Evolutionary conservation across 2,113 vertebrate species (phyloP).

Genomic region (Ascaphus truei): DNA sequence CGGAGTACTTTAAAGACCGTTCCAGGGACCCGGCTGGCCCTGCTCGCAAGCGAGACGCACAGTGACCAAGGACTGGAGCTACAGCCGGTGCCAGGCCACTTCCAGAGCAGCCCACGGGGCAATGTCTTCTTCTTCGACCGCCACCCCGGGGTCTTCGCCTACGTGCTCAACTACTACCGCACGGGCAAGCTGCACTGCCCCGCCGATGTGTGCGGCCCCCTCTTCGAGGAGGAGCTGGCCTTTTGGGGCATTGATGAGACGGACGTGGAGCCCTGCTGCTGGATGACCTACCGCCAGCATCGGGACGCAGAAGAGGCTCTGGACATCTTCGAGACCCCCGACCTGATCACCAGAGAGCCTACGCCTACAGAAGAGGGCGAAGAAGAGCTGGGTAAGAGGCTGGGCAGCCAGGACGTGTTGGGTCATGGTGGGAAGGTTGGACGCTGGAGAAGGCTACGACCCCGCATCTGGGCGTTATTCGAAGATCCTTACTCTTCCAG

Average conservation of each 20-base stretch:
- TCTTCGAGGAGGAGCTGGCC: slow-evolving; percentile 91
- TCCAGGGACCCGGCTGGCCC: slow-evolving; percentile 89
- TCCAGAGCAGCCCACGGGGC: slow-evolving; percentile 64
- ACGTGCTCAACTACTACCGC: slow-evolving; percentile 93
- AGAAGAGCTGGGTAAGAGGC: slow-evolving; percentile 66
- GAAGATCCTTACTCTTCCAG: slow-evolving; percentile 94
- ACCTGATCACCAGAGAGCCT: slow-evolving; percentile 75
- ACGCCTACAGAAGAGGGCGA: slow-evolving; percentile 58
- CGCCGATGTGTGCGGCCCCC: slow-evolving; percentile 89
- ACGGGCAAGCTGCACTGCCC: slow-evolving; percentile 94
- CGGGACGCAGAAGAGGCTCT: slow-evolving; percentile 93
- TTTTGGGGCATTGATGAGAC: slow-evolving; percentile 97
- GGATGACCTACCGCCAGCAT: slow-evolving; percentile 95
- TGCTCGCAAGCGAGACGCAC: slow-evolving; percentile 83
- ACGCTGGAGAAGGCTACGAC: slow-evolving; percentile 85
- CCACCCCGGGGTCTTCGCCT: slow-evolving; percentile 89
- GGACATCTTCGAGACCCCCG: slow-evolving; percentile 84
- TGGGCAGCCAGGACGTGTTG: slow-evolving; percentile 69
- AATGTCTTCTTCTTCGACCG: slow-evolving; percentile 94
- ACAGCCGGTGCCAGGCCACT: slow-evolving; percentile 53
- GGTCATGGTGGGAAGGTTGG: slow-evolving; percentile 62
- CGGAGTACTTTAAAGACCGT: slow-evolving; percentile 90
- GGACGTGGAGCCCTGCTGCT: slow-evolving; percentile 95
- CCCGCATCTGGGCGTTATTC: slow-evolving; percentile 89
- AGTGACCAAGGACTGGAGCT: slow-evolving; percentile 71